These are phyloP conservation scores for Punctoribates punctum DNA, from an alignment of 2,888 invertebrate species.

Conservation along the genomic window DNA sequence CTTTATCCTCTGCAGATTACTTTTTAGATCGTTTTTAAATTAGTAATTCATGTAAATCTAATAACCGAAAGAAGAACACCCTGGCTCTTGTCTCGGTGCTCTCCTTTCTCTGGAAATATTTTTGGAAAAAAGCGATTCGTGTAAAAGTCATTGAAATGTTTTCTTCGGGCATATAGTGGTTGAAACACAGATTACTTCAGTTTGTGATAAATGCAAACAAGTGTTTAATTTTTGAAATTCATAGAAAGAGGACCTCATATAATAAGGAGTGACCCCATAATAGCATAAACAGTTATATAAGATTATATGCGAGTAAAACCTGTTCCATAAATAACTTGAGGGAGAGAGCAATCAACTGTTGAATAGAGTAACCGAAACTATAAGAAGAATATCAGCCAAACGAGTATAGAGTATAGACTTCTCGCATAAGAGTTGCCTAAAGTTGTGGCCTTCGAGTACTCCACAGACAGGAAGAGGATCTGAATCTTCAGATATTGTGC, in stretches of 20 bases:
- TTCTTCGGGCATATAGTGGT: too few species aligned
- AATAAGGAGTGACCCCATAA: constrained; percentile 27
- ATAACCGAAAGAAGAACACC: too few species aligned
- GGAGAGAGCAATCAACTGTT: constrained; percentile 37
- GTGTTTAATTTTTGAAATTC: too few species aligned
- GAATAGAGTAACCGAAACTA: not conserved
- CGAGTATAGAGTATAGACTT: not conserved
- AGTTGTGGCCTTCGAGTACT: not conserved
- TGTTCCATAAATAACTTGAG: constrained; percentile 37
- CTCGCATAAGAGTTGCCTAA: not conserved
- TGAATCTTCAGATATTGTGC: not conserved
- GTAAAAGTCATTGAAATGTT: too few species aligned
- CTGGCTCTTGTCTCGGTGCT: too few species aligned
- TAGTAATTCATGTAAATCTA: too few species aligned
- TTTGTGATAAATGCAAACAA: too few species aligned
- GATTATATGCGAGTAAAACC: not conserved
- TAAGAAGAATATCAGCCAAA: not conserved
- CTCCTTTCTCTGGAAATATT: too few species aligned
- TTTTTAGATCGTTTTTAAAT: too few species aligned
- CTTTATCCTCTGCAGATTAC: too few species aligned
- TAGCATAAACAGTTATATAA: not conserved
- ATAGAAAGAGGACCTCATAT: constrained; percentile 15
- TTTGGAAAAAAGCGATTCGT: too few species aligned
- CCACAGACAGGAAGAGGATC: constrained; percentile 28
- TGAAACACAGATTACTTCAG: too few species aligned